Percentiles rank a stretch among this genome's conserved stretches.
These are phyloP conservation scores for Watsonalla binaria DNA, from an alignment of 2,888 invertebrate genomes.

Conservation along the genomic window DNA sequence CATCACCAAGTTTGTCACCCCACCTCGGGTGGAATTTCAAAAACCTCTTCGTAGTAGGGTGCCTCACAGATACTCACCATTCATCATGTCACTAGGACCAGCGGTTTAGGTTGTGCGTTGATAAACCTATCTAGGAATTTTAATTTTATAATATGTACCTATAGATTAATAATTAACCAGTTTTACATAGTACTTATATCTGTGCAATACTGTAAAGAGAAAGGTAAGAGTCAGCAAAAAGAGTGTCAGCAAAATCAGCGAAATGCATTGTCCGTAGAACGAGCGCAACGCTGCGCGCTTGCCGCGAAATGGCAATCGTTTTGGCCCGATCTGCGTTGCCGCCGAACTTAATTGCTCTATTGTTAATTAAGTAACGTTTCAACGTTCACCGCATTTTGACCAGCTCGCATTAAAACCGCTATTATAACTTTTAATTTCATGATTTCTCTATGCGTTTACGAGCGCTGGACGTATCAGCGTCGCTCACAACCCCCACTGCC, in stretches of 20 bases:
- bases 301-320: constrained; percentile 61
- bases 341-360: constrained; percentile 75
- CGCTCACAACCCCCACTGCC: constrained; percentile 4
- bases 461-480: constrained; percentile 13
- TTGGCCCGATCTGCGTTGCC: constrained; percentile 55
- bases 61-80: too few relatives aligned
- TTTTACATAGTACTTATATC: constrained; percentile 1
- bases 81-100: too few relatives aligned
- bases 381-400: constrained; percentile 57
- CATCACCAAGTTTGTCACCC: too few relatives aligned
- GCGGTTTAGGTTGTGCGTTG: too few relatives aligned
- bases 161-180: neutral
- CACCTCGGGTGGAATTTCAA: too few relatives aligned
- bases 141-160: neutral
- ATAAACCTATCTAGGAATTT: neutral
- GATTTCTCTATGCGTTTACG: constrained; percentile 22
- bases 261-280: constrained; percentile 62
- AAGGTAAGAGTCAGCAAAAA: constrained; percentile 56
- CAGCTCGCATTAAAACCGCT: constrained; percentile 50
- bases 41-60: too few relatives aligned
- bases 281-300: constrained; percentile 46
- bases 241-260: constrained; percentile 66
- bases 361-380: constrained; percentile 77
- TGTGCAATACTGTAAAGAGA: constrained; percentile 16
- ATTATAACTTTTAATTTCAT: constrained; percentile 47